These are phyloP conservation scores for Ovibos moschatus DNA, from an alignment of 2,113 vertebrate species.

Conservation along the genomic window DNA sequence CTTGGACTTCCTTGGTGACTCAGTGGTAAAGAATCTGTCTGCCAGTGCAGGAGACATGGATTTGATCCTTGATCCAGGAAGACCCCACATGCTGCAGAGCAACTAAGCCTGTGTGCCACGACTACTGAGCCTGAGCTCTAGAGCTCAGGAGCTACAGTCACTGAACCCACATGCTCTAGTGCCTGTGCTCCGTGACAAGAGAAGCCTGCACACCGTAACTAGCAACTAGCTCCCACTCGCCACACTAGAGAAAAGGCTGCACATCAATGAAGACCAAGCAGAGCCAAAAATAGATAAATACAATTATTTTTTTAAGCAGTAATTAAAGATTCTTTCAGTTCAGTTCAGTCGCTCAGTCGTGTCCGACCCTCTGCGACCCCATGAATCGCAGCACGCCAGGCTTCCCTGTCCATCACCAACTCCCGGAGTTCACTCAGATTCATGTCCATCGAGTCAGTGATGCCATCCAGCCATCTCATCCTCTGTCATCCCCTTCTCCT, in stretches of 20 bases:
- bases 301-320: not conserved
- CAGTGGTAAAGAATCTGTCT: not conserved
- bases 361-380: too few species aligned
- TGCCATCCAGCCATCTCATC: too few species aligned
- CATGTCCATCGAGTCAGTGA: too few species aligned
- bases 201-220: not conserved
- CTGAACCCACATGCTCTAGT: not conserved
- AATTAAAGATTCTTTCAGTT: not conserved
- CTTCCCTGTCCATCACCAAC: too few species aligned
- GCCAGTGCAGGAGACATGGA: not conserved
- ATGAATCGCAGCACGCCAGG: too few species aligned
- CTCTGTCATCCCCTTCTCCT: too few species aligned
- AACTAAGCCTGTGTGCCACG: not conserved
- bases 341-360: too few species aligned
- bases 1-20: not conserved
- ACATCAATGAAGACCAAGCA: not conserved
- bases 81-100: not conserved
- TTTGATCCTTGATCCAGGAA: not conserved
- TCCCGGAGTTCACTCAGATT: too few species aligned
- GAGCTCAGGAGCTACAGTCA: not conserved
- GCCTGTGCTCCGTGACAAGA: not conserved
- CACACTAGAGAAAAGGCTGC: not conserved
- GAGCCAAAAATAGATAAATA: not conserved
- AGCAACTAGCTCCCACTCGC: not conserved
- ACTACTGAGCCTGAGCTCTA: not conserved